Base-by-base conservation (phyloP, 2,888 invertebrate genomes). In the Petrolisthes manimaculis region DNA sequence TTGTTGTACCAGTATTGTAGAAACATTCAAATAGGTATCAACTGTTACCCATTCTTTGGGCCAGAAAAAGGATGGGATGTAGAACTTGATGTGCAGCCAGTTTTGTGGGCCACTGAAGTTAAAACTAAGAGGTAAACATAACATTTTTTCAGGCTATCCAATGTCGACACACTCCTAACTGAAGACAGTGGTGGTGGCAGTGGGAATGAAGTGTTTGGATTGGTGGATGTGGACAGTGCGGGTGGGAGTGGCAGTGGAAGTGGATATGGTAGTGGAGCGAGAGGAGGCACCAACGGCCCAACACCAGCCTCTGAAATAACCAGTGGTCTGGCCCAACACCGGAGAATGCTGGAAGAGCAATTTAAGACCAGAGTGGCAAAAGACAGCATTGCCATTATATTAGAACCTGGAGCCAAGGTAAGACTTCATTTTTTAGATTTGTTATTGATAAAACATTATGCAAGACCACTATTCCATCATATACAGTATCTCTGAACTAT, bases 301-400 rank as follows among this genome's bases (percentile, higher is more conserved):
- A 84, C 88, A 53, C 88, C 84, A 21, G 84, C 84, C 9, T 84
- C 88, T 8, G 88, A 88, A 56, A 84, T 88, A 54, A 88, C 84
- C 4, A 88, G 84, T 14, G 81, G 86, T 53, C 77, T 90, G 79
- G 86, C 67, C 18, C 89, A 88, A 51, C 88, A 91, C 83, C 84
- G 91, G 3, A 74, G 89, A 8, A 67, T 77, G 4, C 79, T 91
- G 24, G 91, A 91, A 83, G 88, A 89, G 18, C 89, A 91, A 18
- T 86, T 91, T 75, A 88, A 89, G 79, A 90, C 89, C 8, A 83
- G 91, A 6, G 91, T 88, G 24, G 88, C 91, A 51, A 89, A 88
- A 21, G 89, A 89, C 80, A 86, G 89, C 24, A 77, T 91, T 55
- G 86, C 89, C 12, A 77, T 89, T 9, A 84, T 84, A 14, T 80